Evolutionary conservation across 2,113 vertebrate species (phyloP).

Genomic region (Phaethornis superciliosus): DNA sequence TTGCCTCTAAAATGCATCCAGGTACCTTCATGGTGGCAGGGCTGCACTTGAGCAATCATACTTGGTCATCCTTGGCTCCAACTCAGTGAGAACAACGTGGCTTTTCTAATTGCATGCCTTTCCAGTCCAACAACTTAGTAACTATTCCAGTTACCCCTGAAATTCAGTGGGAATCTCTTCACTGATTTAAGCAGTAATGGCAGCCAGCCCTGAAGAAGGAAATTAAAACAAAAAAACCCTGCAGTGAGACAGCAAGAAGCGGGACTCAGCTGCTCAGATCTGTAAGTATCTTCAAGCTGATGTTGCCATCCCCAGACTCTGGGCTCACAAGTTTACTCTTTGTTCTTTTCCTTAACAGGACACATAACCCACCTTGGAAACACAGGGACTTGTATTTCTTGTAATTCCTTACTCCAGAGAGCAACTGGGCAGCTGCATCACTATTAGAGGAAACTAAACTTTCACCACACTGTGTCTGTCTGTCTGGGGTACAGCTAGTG

Average conservation of each 20-base stretch:
- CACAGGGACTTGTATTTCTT: background rate
- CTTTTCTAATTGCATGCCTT: background rate
- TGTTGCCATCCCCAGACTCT: background rate
- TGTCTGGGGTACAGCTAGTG: background rate
- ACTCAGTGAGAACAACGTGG: background rate
- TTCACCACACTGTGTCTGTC: background rate
- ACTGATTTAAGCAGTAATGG: background rate
- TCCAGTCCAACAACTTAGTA: background rate
- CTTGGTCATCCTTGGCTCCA: background rate
- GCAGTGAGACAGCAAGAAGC: background rate
- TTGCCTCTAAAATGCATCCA: background rate
- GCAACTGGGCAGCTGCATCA: background rate
- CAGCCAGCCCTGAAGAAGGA: background rate
- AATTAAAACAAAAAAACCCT: background rate
- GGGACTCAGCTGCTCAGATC: background rate
- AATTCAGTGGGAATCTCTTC: background rate
- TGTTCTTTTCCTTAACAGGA: background rate
- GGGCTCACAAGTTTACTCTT: background rate
- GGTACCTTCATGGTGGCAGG: background rate
- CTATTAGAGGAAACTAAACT: background rate
- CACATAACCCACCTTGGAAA: background rate
- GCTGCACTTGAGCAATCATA: background rate
- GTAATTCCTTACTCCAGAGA: background rate
- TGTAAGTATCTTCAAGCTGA: background rate
- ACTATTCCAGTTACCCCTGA: background rate